Conservation (phyloP, 2,113 vertebrate species). For the Coptodon bakossiorum region DNA sequence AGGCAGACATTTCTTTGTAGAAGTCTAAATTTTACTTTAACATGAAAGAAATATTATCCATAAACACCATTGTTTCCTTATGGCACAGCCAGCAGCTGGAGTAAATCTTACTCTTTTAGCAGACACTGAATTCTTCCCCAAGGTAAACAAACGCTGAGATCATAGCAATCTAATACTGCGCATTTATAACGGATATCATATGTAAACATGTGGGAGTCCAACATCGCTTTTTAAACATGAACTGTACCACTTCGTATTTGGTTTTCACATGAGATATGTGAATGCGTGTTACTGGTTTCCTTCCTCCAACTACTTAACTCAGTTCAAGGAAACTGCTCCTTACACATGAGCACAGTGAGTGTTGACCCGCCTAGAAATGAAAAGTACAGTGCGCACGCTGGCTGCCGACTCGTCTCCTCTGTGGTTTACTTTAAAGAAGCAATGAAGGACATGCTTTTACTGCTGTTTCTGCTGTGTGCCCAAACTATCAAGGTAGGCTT, state of each 20-base stretch:
- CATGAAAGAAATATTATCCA: neutral
- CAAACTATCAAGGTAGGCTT: constrained; percentile 31
- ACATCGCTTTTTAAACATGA: neutral
- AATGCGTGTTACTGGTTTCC: constrained; percentile 24
- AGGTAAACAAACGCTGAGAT: neutral
- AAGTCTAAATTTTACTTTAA: neutral
- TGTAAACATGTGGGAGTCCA: neutral
- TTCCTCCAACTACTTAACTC: constrained; percentile 24
- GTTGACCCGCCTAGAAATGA: constrained; percentile 33
- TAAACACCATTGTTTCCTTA: neutral
- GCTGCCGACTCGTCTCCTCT: neutral
- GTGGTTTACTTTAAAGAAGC: neutral
- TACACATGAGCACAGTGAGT: neutral
- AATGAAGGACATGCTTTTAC: constrained; percentile 44
- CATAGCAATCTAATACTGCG: neutral
- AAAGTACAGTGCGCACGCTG: neutral
- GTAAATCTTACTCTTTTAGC: neutral
- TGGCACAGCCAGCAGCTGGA: neutral
- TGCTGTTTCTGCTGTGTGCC: constrained; percentile 29
- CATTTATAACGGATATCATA: neutral
- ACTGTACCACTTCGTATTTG: neutral
- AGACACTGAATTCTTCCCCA: neutral
- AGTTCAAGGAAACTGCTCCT: constrained; percentile 41
- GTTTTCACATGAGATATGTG: neutral
- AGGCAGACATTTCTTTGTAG: neutral